These are phyloP conservation scores for Rhingia rostrata DNA, from an alignment of 2,888 invertebrate species.

Conservation along the genomic window DNA sequence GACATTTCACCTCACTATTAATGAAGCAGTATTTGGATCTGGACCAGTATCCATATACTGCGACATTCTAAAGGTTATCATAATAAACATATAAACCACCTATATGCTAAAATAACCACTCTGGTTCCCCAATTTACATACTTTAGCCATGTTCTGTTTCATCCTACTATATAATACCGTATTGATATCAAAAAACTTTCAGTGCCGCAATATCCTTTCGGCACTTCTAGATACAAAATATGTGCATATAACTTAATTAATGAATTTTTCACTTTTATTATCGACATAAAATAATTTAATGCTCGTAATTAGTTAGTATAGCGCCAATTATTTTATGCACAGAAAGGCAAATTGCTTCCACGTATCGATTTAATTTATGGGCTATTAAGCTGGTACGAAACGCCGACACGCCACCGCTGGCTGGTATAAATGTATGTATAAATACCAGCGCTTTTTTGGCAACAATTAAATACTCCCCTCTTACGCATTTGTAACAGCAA, in stretches of 20 bases:
- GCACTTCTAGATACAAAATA: conserved; percentile 10
- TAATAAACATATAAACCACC: too few species aligned
- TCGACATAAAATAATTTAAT: conserved; percentile 73
- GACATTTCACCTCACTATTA: too few species aligned
- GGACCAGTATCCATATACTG: too few species aligned
- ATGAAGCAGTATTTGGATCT: too few species aligned
- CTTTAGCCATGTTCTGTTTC: neutral
- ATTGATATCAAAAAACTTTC: conserved; percentile 16
- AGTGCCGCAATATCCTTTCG: conserved; percentile 37
- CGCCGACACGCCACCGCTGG: conserved; percentile 30
- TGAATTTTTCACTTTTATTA: conserved; percentile 72
- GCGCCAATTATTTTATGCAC: conserved; percentile 70
- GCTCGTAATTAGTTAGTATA: conserved; percentile 71
- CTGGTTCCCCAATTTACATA: neutral
- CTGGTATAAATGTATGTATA: neutral
- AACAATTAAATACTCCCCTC: conserved; percentile 61
- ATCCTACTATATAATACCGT: conserved; percentile 8
- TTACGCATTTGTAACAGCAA: conserved; percentile 31
- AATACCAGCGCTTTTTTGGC: conserved; percentile 34
- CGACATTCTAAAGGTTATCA: too few species aligned
- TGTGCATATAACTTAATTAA: conserved; percentile 31
- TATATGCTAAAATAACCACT: too few species aligned
- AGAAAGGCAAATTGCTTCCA: conserved; percentile 69
- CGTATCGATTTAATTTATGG: conserved; percentile 74
- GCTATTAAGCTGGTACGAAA: conserved; percentile 58